These are phyloP conservation scores for Oncorhynchus tshawytscha DNA, from an alignment of 2,113 vertebrate genomes.

Conservation along the genomic window DNA sequence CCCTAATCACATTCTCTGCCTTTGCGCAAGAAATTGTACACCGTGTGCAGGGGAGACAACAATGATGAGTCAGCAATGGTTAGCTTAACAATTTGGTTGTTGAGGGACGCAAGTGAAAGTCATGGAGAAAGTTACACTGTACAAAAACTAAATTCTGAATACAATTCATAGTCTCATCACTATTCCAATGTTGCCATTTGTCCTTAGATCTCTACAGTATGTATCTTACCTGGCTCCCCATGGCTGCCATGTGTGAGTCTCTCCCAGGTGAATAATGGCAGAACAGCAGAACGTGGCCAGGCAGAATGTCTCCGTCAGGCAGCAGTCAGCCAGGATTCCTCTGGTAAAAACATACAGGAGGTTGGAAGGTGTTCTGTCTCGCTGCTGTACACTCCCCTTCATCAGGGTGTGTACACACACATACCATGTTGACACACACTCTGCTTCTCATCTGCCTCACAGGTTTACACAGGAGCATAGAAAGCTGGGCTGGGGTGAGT, in stretches of 20 bases:
- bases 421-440: slow-evolving; percentile 1
- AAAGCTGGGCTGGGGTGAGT: slow-evolving; percentile 33
- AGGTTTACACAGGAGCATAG: slow-evolving; percentile 65
- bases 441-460: slow-evolving; percentile 56
- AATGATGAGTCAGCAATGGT: neutral
- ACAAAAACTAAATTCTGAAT: neutral
- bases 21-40: too few species aligned
- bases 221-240: slow-evolving; percentile 71
- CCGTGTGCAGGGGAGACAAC: neutral
- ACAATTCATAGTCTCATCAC: neutral
- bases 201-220: slow-evolving; percentile 12
- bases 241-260: slow-evolving; percentile 48
- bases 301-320: slow-evolving; percentile 27
- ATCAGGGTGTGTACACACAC: slow-evolving; percentile 47
- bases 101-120: neutral
- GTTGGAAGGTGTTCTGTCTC: slow-evolving; percentile 57
- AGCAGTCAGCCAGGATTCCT: slow-evolving; percentile 37
- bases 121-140: too few species aligned
- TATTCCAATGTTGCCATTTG: neutral
- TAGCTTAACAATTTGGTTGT: neutral
- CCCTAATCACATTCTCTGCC: too few species aligned
- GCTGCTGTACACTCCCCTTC: slow-evolving; percentile 56
- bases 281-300: neutral
- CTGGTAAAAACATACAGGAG: slow-evolving; percentile 57
- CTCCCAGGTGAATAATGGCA: slow-evolving; percentile 45